Conservation (phyloP, 2,113 vertebrate species). For the Capreolus pygargus region DNA sequence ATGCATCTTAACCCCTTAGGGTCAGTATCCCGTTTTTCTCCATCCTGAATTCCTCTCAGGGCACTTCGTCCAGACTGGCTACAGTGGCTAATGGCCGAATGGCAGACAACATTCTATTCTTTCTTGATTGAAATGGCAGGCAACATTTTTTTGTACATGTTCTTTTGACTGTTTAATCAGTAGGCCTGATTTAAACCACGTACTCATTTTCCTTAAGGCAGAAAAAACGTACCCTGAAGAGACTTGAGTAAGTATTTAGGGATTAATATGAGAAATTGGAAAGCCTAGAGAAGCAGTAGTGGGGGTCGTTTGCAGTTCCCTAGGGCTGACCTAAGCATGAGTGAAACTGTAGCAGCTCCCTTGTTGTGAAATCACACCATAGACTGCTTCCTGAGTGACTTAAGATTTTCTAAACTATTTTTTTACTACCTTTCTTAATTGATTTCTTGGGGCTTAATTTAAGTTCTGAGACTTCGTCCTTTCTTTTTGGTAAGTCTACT, state of each 20-base stretch:
- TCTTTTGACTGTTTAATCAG: conserved; percentile 25
- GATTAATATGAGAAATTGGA: neutral
- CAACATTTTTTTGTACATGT: neutral
- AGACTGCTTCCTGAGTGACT: neutral
- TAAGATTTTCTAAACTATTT: neutral
- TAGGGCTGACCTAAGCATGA: neutral
- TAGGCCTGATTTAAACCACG: neutral
- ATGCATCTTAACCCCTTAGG: neutral
- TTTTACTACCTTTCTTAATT: conserved; percentile 11
- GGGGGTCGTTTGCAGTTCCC: neutral
- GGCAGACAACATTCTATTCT: neutral
- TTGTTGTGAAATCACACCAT: neutral
- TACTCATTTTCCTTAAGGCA: conserved; percentile 6
- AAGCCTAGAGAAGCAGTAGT: neutral
- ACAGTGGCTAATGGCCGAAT: neutral
- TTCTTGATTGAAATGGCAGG: neutral
- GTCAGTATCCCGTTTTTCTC: neutral
- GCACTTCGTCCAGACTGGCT: neutral
- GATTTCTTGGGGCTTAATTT: neutral
- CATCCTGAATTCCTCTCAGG: neutral
- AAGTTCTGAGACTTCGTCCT: neutral
- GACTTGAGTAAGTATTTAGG: neutral
- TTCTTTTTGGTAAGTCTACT: neutral
- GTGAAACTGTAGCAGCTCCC: neutral
- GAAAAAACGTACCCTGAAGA: neutral